Evolutionary conservation across 2,888 invertebrate species (phyloP).

Genomic region (Chloroclystis v-ata): DNA sequence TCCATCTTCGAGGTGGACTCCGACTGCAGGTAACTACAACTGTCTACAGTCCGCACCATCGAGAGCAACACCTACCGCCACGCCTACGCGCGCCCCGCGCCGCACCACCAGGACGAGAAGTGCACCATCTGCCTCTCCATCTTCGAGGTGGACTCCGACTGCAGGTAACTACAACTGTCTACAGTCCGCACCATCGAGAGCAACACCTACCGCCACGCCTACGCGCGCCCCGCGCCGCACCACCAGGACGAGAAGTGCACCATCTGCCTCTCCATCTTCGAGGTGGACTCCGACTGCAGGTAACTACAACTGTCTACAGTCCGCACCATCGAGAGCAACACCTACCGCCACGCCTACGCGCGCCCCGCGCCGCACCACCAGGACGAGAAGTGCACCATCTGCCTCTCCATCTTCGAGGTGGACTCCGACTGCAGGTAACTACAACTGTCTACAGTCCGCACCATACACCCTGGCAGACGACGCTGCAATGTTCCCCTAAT

Average conservation of each 20-base stretch:
- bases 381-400: slow-evolving; percentile 94
- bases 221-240: slow-evolving; percentile 81
- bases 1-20: slow-evolving; percentile 91
- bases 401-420: slow-evolving; percentile 91
- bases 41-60: slow-evolving; percentile 72
- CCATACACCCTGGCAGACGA: too few relatives aligned
- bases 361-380: slow-evolving; percentile 82
- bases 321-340: slow-evolving; percentile 89
- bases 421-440: slow-evolving; percentile 88
- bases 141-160: slow-evolving; percentile 91
- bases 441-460: too few relatives aligned
- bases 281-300: slow-evolving; percentile 91
- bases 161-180: slow-evolving; percentile 77
- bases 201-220: slow-evolving; percentile 91
- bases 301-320: slow-evolving; percentile 37
- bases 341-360: slow-evolving; percentile 90
- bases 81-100: slow-evolving; percentile 83
- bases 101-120: slow-evolving; percentile 87
- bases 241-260: slow-evolving; percentile 93
- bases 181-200: slow-evolving; percentile 83
- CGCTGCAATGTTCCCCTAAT: too few relatives aligned
- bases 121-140: slow-evolving; percentile 94
- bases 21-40: slow-evolving; percentile 83
- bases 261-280: slow-evolving; percentile 92
- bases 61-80: slow-evolving; percentile 92